Conservation (phyloP, 2,888 invertebrate genomes). For the Apodemia duryi region DNA sequence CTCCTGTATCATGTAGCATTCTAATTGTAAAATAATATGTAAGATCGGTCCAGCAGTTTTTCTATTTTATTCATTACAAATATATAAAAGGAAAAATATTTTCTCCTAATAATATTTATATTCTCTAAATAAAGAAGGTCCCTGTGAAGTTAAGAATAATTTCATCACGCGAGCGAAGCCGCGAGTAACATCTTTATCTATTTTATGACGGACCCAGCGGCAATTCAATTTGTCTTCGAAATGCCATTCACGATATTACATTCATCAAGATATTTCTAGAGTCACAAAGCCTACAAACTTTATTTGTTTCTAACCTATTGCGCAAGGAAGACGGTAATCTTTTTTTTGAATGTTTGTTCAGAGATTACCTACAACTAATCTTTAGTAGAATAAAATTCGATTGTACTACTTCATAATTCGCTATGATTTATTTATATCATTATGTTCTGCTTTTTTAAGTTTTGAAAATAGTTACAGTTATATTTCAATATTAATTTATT, state of each 20-base stretch:
- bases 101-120: neutral
- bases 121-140: neutral
- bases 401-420: neutral
- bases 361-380: neutral
- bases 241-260: conserved; percentile 1
- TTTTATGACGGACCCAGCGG: neutral
- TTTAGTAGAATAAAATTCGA: neutral
- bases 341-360: neutral
- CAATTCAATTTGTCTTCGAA: conserved; percentile 3
- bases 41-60: no score
- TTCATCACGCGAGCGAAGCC: neutral
- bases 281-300: conserved; percentile 3
- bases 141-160: neutral
- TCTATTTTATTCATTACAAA: no score
- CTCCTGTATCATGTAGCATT: no score
- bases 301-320: conserved; percentile 3
- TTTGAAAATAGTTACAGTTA: no score
- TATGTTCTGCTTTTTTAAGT: no score
- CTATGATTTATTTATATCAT: neutral
- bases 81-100: neutral
- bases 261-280: conserved; percentile 3
- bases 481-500: no score
- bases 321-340: neutral
- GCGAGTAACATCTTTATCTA: neutral
- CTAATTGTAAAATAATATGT: no score